These are phyloP conservation scores for Euwallacea similis DNA, from an alignment of 1,140 invertebrate genomes.

Conservation along the genomic window DNA sequence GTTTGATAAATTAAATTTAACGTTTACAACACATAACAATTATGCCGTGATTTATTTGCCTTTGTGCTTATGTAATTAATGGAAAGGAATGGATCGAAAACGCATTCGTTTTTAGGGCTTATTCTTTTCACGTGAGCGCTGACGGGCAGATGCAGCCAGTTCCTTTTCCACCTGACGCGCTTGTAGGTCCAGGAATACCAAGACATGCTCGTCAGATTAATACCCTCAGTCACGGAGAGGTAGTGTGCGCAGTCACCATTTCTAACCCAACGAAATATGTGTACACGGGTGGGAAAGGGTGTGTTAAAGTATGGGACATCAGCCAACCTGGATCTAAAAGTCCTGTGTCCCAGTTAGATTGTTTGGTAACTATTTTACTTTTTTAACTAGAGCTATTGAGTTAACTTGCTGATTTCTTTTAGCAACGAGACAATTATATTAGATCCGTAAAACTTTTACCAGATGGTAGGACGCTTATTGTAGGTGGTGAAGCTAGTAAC, in stretches of 20 bases:
- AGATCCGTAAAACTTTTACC: conserved; percentile 94
- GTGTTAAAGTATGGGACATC: conserved; percentile 96
- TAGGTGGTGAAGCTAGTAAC: conserved; percentile 95
- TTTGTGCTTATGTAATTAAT: no score
- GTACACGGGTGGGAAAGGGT: conserved; percentile 98
- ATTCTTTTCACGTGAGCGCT: conserved; percentile 90
- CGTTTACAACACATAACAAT: no score
- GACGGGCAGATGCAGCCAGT: conserved; percentile 90
- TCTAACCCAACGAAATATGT: conserved; percentile 91
- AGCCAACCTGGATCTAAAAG: conserved; percentile 78
- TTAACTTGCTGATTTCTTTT: conserved; percentile 19
- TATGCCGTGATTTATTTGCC: no score
- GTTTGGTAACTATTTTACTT: conserved; percentile 67
- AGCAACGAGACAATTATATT: conserved; percentile 96
- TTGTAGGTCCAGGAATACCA: conserved; percentile 90
- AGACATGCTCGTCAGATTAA: conserved; percentile 87
- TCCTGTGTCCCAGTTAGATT: conserved; percentile 90
- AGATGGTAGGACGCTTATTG: conserved; percentile 94
- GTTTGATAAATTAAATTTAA: background rate
- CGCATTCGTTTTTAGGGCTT: conserved; percentile 66
- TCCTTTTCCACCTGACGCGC: conserved; percentile 92
- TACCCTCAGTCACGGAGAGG: conserved; percentile 92
- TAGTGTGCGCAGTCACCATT: conserved; percentile 86
- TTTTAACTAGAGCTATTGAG: background rate
- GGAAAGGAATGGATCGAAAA: no score